A percentile compares a stretch with the other conserved stretches of the same genome.
Evolutionary conservation across 2,113 vertebrate genomes (phyloP).

Genomic region (Syrmaticus mikado): DNA sequence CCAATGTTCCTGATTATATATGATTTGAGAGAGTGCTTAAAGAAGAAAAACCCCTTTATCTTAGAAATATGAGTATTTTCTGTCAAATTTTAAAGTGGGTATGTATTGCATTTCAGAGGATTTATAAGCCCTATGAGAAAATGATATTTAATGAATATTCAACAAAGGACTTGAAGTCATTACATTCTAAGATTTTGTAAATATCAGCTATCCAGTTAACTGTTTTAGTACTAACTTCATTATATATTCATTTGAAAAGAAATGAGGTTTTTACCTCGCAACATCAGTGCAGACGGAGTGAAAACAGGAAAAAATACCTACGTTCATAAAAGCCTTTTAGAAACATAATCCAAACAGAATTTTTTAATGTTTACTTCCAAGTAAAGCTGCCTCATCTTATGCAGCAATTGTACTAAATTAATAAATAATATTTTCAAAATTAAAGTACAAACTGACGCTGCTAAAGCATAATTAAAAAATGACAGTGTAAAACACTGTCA

Average conservation of each 20-base stretch:
- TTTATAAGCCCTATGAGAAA: constrained; percentile 74
- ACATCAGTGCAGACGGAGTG: neutral
- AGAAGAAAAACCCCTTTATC: constrained; percentile 76
- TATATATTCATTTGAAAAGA: constrained; percentile 62
- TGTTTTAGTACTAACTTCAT: constrained; percentile 60
- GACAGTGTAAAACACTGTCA: neutral
- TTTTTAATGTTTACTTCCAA: constrained; percentile 30
- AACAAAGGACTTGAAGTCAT: constrained; percentile 73
- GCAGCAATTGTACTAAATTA: constrained; percentile 27
- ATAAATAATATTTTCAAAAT: constrained; percentile 42
- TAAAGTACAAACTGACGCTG: neutral
- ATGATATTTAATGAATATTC: constrained; percentile 84
- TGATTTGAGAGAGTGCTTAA: constrained; percentile 83
- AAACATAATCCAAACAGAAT: neutral
- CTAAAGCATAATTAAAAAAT: constrained; percentile 46
- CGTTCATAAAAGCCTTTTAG: neutral
- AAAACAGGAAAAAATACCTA: constrained; percentile 9
- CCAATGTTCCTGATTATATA: constrained; percentile 83
- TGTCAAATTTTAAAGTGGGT: constrained; percentile 80
- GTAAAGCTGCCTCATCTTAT: neutral
- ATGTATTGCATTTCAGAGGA: constrained; percentile 73
- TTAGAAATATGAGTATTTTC: constrained; percentile 81
- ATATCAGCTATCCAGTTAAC: constrained; percentile 73
- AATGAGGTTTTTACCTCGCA: constrained; percentile 27
- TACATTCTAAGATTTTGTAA: constrained; percentile 76